Percentiles rank a stretch among this genome's conserved stretches.
These are phyloP conservation scores for Agrotis exclamationis DNA, from an alignment of 2,888 invertebrate genomes.

Conservation along the genomic window DNA sequence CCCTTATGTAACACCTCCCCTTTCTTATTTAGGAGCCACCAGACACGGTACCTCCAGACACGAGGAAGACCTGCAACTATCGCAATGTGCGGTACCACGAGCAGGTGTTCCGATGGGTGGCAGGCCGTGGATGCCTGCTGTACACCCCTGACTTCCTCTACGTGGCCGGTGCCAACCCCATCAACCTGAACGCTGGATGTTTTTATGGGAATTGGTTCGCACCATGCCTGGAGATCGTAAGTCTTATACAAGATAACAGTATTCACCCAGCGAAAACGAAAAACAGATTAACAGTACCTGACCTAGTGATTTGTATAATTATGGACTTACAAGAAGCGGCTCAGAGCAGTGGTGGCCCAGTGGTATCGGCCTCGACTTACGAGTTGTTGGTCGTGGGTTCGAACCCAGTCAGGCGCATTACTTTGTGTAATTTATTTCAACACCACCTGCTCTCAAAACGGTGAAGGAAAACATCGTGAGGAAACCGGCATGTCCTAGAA, in stretches of 20 bases:
- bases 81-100: slow-evolving; percentile 83
- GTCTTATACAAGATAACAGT: slow-evolving; percentile 55
- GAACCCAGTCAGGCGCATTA: too few relatives aligned
- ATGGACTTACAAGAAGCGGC: too few relatives aligned
- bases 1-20: neutral
- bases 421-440: too few relatives aligned
- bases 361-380: too few relatives aligned
- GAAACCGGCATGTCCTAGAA: too few relatives aligned
- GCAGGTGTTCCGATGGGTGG: slow-evolving; percentile 87
- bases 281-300: too few relatives aligned
- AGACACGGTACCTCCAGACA: slow-evolving; percentile 72
- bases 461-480: too few relatives aligned
- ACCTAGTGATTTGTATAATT: neutral
- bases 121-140: slow-evolving; percentile 85
- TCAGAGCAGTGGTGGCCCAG: too few relatives aligned
- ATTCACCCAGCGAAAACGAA: neutral
- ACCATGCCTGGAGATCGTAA: slow-evolving; percentile 86
- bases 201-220: slow-evolving; percentile 81
- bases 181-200: slow-evolving; percentile 80
- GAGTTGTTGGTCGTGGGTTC: too few relatives aligned
- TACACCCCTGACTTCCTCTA: slow-evolving; percentile 85
- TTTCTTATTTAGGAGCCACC: slow-evolving; percentile 77
- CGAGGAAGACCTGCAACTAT: slow-evolving; percentile 81
- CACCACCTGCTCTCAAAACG: too few relatives aligned
- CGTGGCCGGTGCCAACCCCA: slow-evolving; percentile 76